These are phyloP conservation scores for Parauchenoglanis punctatus DNA, from an alignment of 2,797 vertebrate species.

Conservation along the genomic window DNA sequence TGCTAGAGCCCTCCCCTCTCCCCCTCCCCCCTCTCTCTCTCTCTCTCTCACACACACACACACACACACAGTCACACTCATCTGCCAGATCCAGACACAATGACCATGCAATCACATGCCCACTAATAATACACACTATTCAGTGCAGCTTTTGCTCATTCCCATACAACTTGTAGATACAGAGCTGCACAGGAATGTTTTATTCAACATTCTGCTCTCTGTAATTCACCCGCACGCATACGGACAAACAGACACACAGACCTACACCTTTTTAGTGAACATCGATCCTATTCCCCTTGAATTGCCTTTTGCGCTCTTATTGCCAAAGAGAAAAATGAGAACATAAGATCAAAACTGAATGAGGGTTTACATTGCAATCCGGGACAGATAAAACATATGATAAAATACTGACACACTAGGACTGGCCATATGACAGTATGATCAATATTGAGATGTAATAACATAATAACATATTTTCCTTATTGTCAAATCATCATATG, in stretches of 20 bases:
- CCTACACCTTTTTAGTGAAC: not conserved
- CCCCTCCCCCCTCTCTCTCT: not conserved
- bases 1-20: not conserved
- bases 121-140: constrained; percentile 9
- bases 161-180: not conserved
- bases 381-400: not conserved
- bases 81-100: constrained; percentile 27
- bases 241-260: not conserved
- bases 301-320: not conserved
- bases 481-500: not conserved
- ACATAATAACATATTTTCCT: not conserved
- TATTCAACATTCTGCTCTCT: not conserved
- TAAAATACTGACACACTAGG: not conserved
- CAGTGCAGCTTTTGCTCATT: constrained; percentile 5
- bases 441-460: not conserved
- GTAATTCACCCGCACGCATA: not conserved
- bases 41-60: constrained; percentile 10
- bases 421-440: not conserved
- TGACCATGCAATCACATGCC: constrained; percentile 29
- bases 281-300: constrained; percentile 6
- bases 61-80: constrained; percentile 4
- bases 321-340: not conserved
- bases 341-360: not conserved
- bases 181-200: not conserved
- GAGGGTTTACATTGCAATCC: not conserved